Evolutionary conservation across 2,797 vertebrate genomes (phyloP).

Genomic region (Limnodromus scolopaceus): DNA sequence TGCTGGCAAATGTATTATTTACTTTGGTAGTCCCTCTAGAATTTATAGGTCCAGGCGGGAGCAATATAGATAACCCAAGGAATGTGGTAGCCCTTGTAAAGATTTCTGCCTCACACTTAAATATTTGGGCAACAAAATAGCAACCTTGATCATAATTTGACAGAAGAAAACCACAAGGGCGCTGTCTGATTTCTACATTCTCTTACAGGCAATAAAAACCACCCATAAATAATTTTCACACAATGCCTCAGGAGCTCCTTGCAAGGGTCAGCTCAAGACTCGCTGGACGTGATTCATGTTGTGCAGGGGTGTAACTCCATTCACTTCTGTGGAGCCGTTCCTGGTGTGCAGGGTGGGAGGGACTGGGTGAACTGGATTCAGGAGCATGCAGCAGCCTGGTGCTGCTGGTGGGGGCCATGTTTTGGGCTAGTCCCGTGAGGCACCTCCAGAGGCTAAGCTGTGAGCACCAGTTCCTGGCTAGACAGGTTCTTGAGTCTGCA

Average conservation of each 20-base stretch:
- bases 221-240: slow-evolving; percentile 23
- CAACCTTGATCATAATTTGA: slow-evolving; percentile 40
- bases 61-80: slow-evolving; percentile 60
- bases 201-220: slow-evolving; percentile 43
- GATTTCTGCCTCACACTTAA: not conserved
- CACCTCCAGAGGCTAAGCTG: not conserved
- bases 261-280: slow-evolving; percentile 12
- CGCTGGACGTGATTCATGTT: not conserved
- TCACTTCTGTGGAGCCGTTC: not conserved
- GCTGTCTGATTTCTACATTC: slow-evolving; percentile 11
- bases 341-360: not conserved
- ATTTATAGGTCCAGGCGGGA: slow-evolving; percentile 49
- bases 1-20: slow-evolving; percentile 50
- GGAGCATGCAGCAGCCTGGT: not conserved
- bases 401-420: fast-evolving
- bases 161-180: slow-evolving; percentile 35
- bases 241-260: not conserved
- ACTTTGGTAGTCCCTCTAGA: slow-evolving; percentile 62
- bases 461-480: not conserved
- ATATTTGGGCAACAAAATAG: slow-evolving; percentile 53
- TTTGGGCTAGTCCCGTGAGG: not conserved
- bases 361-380: not conserved
- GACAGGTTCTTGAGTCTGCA: not conserved
- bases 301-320: not conserved
- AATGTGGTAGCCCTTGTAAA: slow-evolving; percentile 65